A percentile compares a stretch with the other conserved stretches of the same genome.
phyloP scores from a whole-genome alignment of 2,113 vertebrate species.

The Chlorodrepanis virens region DNA sequence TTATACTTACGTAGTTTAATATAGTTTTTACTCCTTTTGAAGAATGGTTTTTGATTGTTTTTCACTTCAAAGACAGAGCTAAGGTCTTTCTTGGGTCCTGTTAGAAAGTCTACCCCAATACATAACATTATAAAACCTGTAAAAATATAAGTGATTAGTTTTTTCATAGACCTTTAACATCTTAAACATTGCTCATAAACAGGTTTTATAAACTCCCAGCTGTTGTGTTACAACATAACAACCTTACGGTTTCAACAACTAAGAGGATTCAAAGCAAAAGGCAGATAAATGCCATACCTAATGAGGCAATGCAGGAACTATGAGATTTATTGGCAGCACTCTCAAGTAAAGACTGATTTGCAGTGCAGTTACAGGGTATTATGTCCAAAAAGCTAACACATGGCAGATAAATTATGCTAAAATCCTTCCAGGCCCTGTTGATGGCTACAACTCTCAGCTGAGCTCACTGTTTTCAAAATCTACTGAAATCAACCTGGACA shows the following conservation, averaged over 20 bases:
- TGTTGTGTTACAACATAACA: background rate
- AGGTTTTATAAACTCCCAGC: background rate
- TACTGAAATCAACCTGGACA: background rate
- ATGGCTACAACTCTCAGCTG: background rate
- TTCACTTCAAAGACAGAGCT: slow-evolving; percentile 61
- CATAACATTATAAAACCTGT: slow-evolving; percentile 68
- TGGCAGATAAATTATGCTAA: background rate
- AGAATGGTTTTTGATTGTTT: slow-evolving; percentile 55
- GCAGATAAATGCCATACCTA: background rate
- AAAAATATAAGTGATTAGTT: background rate
- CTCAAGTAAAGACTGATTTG: background rate
- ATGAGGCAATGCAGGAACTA: background rate
- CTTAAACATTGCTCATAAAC: background rate
- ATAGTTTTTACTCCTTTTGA: slow-evolving; percentile 57
- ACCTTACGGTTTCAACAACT: background rate
- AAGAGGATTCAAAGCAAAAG: background rate
- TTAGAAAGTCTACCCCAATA: slow-evolving; percentile 57
- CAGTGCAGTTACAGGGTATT: background rate
- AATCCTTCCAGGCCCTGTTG: background rate
- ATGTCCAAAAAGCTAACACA: background rate
- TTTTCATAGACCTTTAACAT: background rate
- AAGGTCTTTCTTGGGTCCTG: slow-evolving; percentile 55
- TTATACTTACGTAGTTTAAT: slow-evolving; percentile 71
- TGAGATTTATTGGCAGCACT: background rate
- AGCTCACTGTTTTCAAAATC: background rate